Evolutionary conservation across 2,888 invertebrate genomes (phyloP), one percentile per base, ranked within the genome.

Genomic region (Melieria omissa): DNA sequence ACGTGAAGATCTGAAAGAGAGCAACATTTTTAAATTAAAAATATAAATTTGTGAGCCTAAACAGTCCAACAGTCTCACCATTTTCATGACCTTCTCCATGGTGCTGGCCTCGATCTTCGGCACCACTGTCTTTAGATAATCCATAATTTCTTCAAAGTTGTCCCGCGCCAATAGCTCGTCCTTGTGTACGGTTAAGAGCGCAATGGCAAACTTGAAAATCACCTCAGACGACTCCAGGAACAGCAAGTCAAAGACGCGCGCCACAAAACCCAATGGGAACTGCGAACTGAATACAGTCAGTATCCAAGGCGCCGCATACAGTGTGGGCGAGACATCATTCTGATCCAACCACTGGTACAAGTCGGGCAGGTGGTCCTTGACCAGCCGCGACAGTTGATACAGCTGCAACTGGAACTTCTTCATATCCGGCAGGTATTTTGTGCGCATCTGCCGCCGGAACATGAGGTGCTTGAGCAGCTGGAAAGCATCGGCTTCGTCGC

Each of bases 231-330:
- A 96, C 77, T 96, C 95, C 70, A 97, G 89, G 87, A 98, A 96
- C 71, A 98, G 89, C 70, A 98, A 88, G 89, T 98, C 98, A 82
- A 97, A 96, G 0, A 98, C 95, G 78, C 98, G 90, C 0, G 96
- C 94, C 29, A 98, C 98, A 87, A 98, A 98, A 3, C 97, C 98
- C 29, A 98, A 88, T 0, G 98, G 97, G 86, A 98, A 98, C 87
- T 98, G 97, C 67, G 98, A 98, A 57, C 98, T 97, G 88, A 98
- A 98, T 5, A 86, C 86, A 0, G 98, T 98, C 4, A 98, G 90
- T 83, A 98, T 93, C 98, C 98, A 98, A 0, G 98, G 98, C 0
- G 98, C 98, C 0, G 98, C 98, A 86, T 98, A 98, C 5, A 98
- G 88, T 0, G 97, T 97, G 0, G 98, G 97, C 0, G 95, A 93